A percentile compares a stretch with the other conserved stretches of the same genome.
Evolutionary conservation across 2,888 invertebrate genomes (phyloP).

Genomic region (Xestoiulus laeticollis): DNA sequence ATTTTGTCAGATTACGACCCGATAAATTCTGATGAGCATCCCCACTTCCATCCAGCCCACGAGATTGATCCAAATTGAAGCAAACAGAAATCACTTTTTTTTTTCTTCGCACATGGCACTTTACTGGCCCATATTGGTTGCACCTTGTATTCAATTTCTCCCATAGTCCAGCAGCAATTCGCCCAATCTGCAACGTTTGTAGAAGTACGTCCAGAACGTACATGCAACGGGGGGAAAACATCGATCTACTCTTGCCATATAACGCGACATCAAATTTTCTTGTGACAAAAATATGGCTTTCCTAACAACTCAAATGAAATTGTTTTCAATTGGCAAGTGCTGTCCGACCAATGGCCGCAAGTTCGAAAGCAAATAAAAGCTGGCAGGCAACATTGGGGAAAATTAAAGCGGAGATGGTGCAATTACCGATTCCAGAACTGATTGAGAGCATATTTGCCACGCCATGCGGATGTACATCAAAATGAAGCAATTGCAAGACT

Average conservation of each 20-base stretch:
- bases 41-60: not conserved
- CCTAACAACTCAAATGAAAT: conserved; percentile 43
- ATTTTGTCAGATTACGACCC: not conserved
- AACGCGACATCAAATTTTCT: conserved; percentile 35
- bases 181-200: conserved; percentile 7
- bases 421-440: conserved; percentile 15
- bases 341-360: not conserved
- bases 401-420: conserved; percentile 30
- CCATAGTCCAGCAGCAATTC: not conserved
- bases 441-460: conserved; percentile 38
- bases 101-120: not conserved
- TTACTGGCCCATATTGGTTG: not conserved
- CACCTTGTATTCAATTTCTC: not conserved
- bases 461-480: not conserved
- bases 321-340: conserved; percentile 43
- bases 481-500: not conserved
- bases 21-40: not conserved
- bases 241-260: conserved; percentile 14
- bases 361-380: not conserved
- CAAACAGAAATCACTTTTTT: conserved; percentile 36
- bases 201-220: not conserved
- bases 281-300: conserved; percentile 36
- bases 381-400: conserved; percentile 25
- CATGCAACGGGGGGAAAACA: conserved; percentile 17
- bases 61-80: conserved; percentile 38